These are phyloP conservation scores for Megastigmus dorsalis DNA, from an alignment of 2,888 invertebrate genomes.

Conservation along the genomic window DNA sequence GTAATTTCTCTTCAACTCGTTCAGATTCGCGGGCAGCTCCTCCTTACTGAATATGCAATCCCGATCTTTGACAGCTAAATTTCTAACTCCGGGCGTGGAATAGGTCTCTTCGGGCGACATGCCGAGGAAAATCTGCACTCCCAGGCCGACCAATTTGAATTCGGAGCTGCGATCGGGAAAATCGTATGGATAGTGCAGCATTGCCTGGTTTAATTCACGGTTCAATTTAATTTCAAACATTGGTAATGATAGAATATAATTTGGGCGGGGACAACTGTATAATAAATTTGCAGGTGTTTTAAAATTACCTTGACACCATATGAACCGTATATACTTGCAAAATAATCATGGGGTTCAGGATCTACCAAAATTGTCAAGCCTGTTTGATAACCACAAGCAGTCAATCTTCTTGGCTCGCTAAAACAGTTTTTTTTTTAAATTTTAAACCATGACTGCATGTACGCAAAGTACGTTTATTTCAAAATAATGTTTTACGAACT, in stretches of 20 bases:
- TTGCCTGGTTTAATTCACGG: too few relatives aligned
- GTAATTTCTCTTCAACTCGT: slow-evolving; percentile 60
- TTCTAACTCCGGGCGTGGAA: slow-evolving; percentile 77
- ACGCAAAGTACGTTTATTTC: not conserved
- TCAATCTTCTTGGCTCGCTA: slow-evolving; percentile 77
- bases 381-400: slow-evolving; percentile 82
- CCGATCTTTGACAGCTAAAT: slow-evolving; percentile 75
- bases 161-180: slow-evolving; percentile 80
- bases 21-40: slow-evolving; percentile 48
- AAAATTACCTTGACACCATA: slow-evolving; percentile 78
- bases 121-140: slow-evolving; percentile 79
- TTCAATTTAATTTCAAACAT: too few relatives aligned
- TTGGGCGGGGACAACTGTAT: too few relatives aligned
- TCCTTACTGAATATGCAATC: slow-evolving; percentile 80
- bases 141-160: slow-evolving; percentile 77
- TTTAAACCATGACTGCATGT: too few relatives aligned
- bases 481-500: slow-evolving; percentile 44
- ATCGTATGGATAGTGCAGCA: slow-evolving; percentile 81
- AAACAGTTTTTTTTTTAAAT: not conserved
- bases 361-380: slow-evolving; percentile 80
- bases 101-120: slow-evolving; percentile 81
- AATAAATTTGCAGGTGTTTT: too few relatives aligned
- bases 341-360: slow-evolving; percentile 78
- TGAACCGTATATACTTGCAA: slow-evolving; percentile 78
- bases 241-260: too few relatives aligned